Conservation (phyloP, 2,113 vertebrate species). For the Cheilinus undulatus region DNA sequence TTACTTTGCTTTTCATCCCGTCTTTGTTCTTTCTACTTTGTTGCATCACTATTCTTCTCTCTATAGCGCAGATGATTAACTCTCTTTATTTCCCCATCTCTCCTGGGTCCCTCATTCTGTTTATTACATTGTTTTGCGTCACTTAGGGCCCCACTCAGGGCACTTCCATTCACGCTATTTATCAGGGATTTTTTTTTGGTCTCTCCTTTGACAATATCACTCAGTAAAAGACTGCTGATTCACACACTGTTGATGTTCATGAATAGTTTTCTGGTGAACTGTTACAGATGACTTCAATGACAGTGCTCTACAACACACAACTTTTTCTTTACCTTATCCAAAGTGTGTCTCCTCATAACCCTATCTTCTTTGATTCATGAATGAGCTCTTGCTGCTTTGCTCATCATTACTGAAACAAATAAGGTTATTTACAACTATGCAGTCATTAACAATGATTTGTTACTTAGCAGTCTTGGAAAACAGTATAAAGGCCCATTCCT, state of each 20-base stretch:
- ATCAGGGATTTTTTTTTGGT: slow-evolving; percentile 21
- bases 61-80: slow-evolving; percentile 59
- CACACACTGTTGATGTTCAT: neutral
- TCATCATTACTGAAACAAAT: neutral
- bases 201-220: neutral
- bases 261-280: neutral
- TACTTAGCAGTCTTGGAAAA: neutral
- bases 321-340: neutral
- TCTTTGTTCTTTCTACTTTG: slow-evolving; percentile 75
- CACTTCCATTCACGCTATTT: slow-evolving; percentile 19
- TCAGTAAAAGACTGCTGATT: neutral
- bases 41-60: slow-evolving; percentile 76
- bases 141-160: slow-evolving; percentile 28
- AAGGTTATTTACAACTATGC: neutral
- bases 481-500: too few species aligned
- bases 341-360: neutral
- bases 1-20: slow-evolving; percentile 16
- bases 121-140: slow-evolving; percentile 78
- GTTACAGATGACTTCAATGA: neutral
- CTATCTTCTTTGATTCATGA: neutral
- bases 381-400: neutral
- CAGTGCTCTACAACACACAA: neutral
- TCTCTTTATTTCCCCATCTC: slow-evolving; percentile 26
- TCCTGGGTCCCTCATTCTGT: slow-evolving; percentile 42
- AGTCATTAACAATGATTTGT: neutral